Evolutionary conservation across 2,888 invertebrate genomes (phyloP).

Genomic region (Neria commutata): DNA sequence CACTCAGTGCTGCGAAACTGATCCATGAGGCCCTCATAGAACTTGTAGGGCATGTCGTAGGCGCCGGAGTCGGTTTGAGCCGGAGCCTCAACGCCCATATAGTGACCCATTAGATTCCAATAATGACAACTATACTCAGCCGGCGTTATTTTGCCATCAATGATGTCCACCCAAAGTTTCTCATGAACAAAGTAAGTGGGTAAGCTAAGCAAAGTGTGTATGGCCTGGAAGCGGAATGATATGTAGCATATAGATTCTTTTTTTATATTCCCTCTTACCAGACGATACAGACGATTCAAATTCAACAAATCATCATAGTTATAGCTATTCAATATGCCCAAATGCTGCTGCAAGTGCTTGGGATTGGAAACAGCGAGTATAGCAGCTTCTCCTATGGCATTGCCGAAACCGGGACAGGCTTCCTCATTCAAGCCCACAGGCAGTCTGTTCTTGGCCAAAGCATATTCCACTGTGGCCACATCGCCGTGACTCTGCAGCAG

Average conservation of each 20-base stretch:
- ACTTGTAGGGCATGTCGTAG: constrained; percentile 77
- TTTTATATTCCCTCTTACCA: constrained; percentile 28
- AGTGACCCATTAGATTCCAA: constrained; percentile 67
- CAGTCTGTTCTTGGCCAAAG: constrained; percentile 37
- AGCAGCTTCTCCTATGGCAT: constrained; percentile 46
- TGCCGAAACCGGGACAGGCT: constrained; percentile 51
- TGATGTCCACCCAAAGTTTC: constrained; percentile 71
- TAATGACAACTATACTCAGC: constrained; percentile 69
- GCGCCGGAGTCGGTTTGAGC: constrained; percentile 66
- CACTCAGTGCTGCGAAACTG: constrained; percentile 44
- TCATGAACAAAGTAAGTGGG: constrained; percentile 74
- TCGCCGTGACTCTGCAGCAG: constrained; percentile 56
- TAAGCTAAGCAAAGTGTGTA: constrained; percentile 72
- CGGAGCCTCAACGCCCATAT: constrained; percentile 71
- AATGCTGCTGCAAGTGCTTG: constrained; percentile 66
- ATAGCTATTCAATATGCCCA: constrained; percentile 33
- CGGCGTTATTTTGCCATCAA: constrained; percentile 62
- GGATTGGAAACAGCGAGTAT: constrained; percentile 68
- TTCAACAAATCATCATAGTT: constrained; percentile 41
- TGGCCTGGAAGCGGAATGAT: constrained; percentile 60
- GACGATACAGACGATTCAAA: constrained; percentile 39
- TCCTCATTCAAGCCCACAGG: constrained; percentile 46
- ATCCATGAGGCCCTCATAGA: constrained; percentile 62
- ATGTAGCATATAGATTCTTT: background rate
- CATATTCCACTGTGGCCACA: constrained; percentile 46